A percentile compares a stretch with the other conserved stretches of the same genome.
Evolutionary conservation across 2,888 invertebrate genomes (phyloP).

Genomic region (Branchipolynoe longqiensis): DNA sequence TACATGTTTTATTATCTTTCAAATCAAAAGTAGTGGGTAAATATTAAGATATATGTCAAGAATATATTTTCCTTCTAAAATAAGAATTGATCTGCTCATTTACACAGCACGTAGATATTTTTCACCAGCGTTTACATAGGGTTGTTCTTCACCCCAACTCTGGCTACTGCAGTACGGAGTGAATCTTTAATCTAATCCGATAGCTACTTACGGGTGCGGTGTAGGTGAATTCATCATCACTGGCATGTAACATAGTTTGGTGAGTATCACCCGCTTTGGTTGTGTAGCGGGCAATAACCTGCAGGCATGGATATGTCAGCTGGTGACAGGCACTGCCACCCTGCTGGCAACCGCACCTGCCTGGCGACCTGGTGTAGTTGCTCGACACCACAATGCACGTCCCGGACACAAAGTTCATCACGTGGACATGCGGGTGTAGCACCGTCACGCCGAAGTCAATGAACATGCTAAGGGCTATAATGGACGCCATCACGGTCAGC

Average conservation of each 20-base stretch:
- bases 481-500: neutral
- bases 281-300: neutral
- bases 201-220: neutral
- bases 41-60: neutral
- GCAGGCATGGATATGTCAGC: neutral
- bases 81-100: too few relatives aligned
- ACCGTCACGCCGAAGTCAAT: conserved; percentile 6
- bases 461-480: neutral
- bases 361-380: neutral
- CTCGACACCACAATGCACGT: conserved; percentile 1
- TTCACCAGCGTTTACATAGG: neutral
- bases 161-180: neutral
- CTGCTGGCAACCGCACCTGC: neutral
- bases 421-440: conserved; percentile 11
- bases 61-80: too few relatives aligned
- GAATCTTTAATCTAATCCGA: too few relatives aligned
- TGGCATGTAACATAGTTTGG: conserved; percentile 8
- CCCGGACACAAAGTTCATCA: neutral
- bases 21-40: too few relatives aligned
- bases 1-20: too few relatives aligned
- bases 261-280: neutral
- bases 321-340: neutral
- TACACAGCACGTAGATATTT: too few relatives aligned
- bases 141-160: neutral
- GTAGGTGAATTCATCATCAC: conserved; percentile 14